These are phyloP conservation scores for Dissostichus mawsoni DNA, from an alignment of 2,113 vertebrate genomes.

Conservation along the genomic window DNA sequence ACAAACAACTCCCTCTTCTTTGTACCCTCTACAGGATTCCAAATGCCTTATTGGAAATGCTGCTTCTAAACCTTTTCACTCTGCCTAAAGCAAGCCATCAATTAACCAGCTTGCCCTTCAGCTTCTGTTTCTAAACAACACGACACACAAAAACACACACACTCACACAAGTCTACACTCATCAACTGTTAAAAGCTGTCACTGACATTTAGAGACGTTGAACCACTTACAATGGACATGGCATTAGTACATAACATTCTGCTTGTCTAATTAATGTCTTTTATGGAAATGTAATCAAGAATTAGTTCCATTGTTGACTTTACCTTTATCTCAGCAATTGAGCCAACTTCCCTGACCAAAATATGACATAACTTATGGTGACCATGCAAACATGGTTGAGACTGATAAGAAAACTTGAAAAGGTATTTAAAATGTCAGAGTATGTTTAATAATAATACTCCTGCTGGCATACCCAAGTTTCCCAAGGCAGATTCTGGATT, in stretches of 20 bases:
- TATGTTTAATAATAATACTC: background rate
- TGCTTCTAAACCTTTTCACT: constrained; percentile 31
- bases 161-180: background rate
- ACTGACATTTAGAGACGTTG: too few species aligned
- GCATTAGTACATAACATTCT: too few species aligned
- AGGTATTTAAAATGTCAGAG: background rate
- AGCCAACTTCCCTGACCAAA: too few species aligned
- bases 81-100: constrained; percentile 45
- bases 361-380: background rate
- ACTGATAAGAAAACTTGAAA: background rate
- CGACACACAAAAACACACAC: background rate
- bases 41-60: constrained; percentile 54
- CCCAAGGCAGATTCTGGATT: background rate
- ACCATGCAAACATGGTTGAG: background rate
- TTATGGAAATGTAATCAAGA: too few species aligned
- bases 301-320: background rate
- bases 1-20: constrained; percentile 34
- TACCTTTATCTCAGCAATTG: background rate
- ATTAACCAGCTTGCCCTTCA: constrained; percentile 46
- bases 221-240: too few species aligned
- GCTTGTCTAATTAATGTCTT: too few species aligned
- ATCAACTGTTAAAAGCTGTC: too few species aligned
- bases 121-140: constrained; percentile 20
- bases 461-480: background rate
- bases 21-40: constrained; percentile 18